These are phyloP conservation scores for Pseudeuparius sepicola DNA, from an alignment of 2,888 invertebrate species.

Conservation along the genomic window DNA sequence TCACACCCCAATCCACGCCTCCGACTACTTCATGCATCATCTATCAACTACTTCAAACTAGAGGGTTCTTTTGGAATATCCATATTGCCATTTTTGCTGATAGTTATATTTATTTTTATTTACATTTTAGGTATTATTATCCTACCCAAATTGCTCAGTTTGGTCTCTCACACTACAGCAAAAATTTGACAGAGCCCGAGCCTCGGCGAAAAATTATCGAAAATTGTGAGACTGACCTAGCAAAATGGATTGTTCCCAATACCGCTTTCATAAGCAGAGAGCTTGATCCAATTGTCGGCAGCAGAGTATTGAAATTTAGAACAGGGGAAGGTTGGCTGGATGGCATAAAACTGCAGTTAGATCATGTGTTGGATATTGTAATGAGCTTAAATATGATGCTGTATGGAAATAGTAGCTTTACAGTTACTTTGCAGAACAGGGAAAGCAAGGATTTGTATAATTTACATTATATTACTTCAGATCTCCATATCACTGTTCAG, in stretches of 20 bases:
- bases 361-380: conserved; percentile 64
- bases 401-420: conserved; percentile 71
- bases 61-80: too few relatives aligned
- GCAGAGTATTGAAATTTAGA: conserved; percentile 59
- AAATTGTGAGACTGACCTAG: conserved; percentile 45
- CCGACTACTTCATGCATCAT: too few relatives aligned
- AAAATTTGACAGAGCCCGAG: conserved; percentile 78
- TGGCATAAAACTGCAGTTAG: conserved; percentile 57
- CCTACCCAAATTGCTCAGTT: conserved; percentile 99
- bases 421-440: conserved; percentile 65
- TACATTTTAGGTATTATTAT: too few relatives aligned
- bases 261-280: conserved; percentile 55
- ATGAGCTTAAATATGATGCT: conserved; percentile 63
- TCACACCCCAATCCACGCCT: too few relatives aligned
- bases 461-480: conserved; percentile 73
- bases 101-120: too few relatives aligned
- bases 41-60: too few relatives aligned
- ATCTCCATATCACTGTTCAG: conserved; percentile 61
- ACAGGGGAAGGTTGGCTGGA: conserved; percentile 60
- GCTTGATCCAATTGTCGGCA: conserved; percentile 48
- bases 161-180: conserved; percentile 94
- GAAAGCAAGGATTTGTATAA: conserved; percentile 70
- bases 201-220: conserved; percentile 65
- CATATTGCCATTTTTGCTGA: too few relatives aligned
- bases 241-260: conserved; percentile 65